Percentiles rank a stretch among this genome's conserved stretches.
phyloP scores from a whole-genome alignment of 2,888 invertebrate genomes.

The Drosophila ezoana region DNA sequence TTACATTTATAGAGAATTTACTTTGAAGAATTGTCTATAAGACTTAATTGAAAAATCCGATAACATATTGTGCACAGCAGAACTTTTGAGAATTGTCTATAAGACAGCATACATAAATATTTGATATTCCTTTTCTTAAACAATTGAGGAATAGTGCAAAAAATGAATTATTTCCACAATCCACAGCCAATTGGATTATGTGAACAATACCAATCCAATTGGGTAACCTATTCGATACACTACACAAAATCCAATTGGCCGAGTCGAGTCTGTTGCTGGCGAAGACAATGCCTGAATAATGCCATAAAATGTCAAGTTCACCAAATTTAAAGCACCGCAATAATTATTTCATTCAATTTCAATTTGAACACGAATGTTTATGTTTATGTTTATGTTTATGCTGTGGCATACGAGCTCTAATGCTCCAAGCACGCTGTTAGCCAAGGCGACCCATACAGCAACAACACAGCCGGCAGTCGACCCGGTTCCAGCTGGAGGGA shows the following conservation, averaged over 20 bases:
- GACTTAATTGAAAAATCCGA: no score
- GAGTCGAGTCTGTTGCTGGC: neutral
- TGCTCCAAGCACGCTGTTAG: constrained; percentile 37
- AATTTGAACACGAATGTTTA: constrained; percentile 72
- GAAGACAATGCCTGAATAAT: constrained; percentile 33
- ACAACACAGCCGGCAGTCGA: constrained; percentile 17
- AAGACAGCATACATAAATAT: neutral
- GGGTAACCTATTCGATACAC: constrained; percentile 44
- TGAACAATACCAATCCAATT: constrained; percentile 29
- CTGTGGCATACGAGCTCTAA: constrained; percentile 36
- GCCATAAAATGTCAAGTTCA: constrained; percentile 76
- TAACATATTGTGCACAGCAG: no score
- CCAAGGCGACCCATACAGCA: constrained; percentile 8
- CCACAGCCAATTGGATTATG: constrained; percentile 49
- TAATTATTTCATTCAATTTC: constrained; percentile 77
- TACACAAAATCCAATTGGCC: constrained; percentile 15
- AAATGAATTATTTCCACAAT: constrained; percentile 19
- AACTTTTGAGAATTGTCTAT: neutral
- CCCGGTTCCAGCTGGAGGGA: constrained; percentile 43
- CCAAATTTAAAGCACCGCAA: constrained; percentile 56
- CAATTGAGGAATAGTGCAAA: constrained; percentile 1
- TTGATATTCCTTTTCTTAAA: neutral
- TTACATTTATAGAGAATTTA: neutral
- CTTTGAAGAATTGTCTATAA: neutral
- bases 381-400: constrained; percentile 48